Base-by-base conservation (phyloP, 1,140 invertebrate species). In the Scaptomyza montana region DNA sequence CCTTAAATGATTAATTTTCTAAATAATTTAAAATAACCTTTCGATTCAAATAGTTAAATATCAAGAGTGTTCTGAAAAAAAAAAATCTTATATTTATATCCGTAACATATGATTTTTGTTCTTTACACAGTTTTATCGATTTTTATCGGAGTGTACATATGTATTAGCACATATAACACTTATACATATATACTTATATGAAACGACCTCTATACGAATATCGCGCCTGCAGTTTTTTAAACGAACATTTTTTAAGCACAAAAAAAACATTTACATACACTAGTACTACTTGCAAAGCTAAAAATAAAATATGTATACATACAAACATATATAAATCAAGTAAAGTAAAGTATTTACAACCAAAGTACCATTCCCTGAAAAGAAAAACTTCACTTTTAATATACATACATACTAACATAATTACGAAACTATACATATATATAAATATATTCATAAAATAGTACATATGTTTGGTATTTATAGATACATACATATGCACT, bases 151-250 rank as follows among this genome's bases (percentile, higher is more conserved):
- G 39, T 43, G 12, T 43, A 9, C 33, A 36, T 36, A 43, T n/a
- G 39, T 43, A n/a, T 36, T 36, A 8, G 7, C 33, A 43, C 21
- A 55, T 33, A 46, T 39, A 36, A 43, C 10, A 39, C 50, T 79
- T 59, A 64, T 78, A 43, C 61, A 80, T 59, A 64, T 75, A 78
- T 69, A 72, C 50, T 51, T 64, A 77, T 64, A 66, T 61, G 63
- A 56, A 69, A 51, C 73, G 50, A 77, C 68, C 79, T 82, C 69
- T 81, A 63, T 69, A 77, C 78, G 46, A 81, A 70, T 81, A 81
- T 81, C 65, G 70, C 74, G 50, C 67, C 66, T 47, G 74, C 74
- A 70, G 68, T 74, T 81, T 80, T 81, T 82, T 45, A 75, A 77
- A 62, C 65, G 62, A 78, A 66, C 70, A 76, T 78, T 65, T 56